Evolutionary conservation across 2,888 invertebrate genomes (phyloP).

Genomic region (Scotopteryx bipunctaria): DNA sequence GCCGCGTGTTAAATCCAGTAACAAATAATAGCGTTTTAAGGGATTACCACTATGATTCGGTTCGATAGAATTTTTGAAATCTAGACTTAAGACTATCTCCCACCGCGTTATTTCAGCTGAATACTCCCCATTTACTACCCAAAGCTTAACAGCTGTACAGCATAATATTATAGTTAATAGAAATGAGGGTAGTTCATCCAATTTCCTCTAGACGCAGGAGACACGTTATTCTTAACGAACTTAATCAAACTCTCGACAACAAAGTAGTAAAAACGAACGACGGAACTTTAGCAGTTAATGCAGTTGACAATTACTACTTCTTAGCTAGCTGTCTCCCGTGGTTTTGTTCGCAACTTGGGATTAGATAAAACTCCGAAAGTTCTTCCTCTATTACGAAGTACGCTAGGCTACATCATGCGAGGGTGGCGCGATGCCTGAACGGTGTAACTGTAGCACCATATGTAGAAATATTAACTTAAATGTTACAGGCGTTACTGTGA

Average conservation of each 20-base stretch:
- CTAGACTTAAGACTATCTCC: neutral
- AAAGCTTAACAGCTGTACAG: neutral
- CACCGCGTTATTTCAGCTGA: conserved; percentile 1
- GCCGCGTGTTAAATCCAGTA: too few relatives aligned
- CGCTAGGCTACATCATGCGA: too few relatives aligned
- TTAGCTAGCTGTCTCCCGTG: conserved; percentile 20
- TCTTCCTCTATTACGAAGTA: conserved; percentile 1
- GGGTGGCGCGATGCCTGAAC: too few relatives aligned
- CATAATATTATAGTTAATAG: conserved; percentile 2
- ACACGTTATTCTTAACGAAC: conserved; percentile 25
- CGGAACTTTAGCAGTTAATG: conserved; percentile 33
- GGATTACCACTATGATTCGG: too few relatives aligned
- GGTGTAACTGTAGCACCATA: too few relatives aligned
- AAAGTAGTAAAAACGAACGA: conserved; percentile 33
- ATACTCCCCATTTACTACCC: neutral
- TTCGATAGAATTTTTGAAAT: too few relatives aligned
- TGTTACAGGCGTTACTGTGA: too few relatives aligned
- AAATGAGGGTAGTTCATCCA: conserved; percentile 4
- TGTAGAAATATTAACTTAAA: too few relatives aligned
- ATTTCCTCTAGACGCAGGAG: conserved; percentile 16
- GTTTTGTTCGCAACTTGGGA: conserved; percentile 20
- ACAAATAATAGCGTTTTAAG: too few relatives aligned
- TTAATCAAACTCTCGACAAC: conserved; percentile 30
- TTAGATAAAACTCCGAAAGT: conserved; percentile 15
- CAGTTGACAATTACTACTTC: conserved; percentile 23